phyloP scores from a whole-genome alignment of 2,888 invertebrate species.

The Agonopterix heracliana region DNA sequence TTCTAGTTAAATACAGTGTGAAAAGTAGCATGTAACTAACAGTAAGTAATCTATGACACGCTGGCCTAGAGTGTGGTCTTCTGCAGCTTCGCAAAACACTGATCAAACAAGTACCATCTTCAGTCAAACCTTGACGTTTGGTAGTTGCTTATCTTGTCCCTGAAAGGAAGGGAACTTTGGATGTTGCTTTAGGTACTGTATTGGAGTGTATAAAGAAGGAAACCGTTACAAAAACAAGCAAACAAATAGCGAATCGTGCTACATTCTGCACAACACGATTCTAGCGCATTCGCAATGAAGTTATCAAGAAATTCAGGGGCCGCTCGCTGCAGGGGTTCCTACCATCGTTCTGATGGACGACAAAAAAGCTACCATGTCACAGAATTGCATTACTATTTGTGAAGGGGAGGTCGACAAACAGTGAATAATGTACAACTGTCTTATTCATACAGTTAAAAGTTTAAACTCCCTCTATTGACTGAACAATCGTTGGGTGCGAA shows the following conservation, averaged over 20 bases:
- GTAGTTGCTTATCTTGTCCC: too few species aligned
- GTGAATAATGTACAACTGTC: constrained; percentile 60
- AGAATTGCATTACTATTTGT: constrained; percentile 42
- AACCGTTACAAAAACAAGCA: constrained; percentile 1
- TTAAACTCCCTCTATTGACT: constrained; percentile 66
- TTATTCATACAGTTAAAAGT: constrained; percentile 61
- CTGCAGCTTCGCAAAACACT: too few species aligned
- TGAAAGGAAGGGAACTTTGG: too few species aligned
- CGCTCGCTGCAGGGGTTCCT: constrained; percentile 35
- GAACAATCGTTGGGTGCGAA: constrained; percentile 48
- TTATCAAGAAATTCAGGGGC: constrained; percentile 62
- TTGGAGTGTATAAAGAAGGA: neutral
- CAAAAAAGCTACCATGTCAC: constrained; percentile 59
- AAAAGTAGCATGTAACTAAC: too few species aligned
- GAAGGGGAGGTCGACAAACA: constrained; percentile 50
- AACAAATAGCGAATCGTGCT: constrained; percentile 29
- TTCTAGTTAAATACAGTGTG: too few species aligned
- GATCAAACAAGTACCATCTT: too few species aligned
- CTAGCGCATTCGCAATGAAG: constrained; percentile 60
- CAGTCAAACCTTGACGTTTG: too few species aligned
- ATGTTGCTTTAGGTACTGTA: neutral
- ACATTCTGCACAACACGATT: constrained; percentile 37
- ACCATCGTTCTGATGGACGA: constrained; percentile 1
- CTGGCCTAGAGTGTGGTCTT: too few species aligned
- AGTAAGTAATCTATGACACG: too few species aligned